These are phyloP conservation scores for Enteromius treurensis DNA, from an alignment of 2,797 vertebrate genomes.

Conservation along the genomic window DNA sequence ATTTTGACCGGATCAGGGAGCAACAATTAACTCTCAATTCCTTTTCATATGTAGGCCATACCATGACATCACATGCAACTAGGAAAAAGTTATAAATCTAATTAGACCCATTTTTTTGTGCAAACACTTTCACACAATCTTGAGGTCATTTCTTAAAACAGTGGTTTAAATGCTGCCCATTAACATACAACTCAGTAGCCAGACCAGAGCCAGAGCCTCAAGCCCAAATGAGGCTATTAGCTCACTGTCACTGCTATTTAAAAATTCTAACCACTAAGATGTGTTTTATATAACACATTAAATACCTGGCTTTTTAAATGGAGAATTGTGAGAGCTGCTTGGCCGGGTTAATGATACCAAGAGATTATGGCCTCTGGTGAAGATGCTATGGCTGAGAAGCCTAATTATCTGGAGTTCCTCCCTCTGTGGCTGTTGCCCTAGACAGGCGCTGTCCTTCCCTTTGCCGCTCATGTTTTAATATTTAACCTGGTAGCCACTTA, in stretches of 20 bases:
- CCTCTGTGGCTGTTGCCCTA: not conserved
- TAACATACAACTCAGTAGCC: too few relatives aligned
- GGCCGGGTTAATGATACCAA: constrained; percentile 55
- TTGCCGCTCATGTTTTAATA: constrained; percentile 55
- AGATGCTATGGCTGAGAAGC: constrained; percentile 31
- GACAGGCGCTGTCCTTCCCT: constrained; percentile 22
- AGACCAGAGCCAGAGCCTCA: not conserved
- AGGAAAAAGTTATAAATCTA: not conserved
- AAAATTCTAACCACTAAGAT: not conserved
- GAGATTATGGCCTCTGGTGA: constrained; percentile 54
- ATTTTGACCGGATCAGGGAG: not conserved
- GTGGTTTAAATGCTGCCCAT: not conserved
- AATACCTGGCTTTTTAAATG: not conserved
- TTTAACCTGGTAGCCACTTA: constrained; percentile 62
- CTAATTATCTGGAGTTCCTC: constrained; percentile 54
- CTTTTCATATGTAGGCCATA: not conserved
- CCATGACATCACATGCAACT: not conserved
- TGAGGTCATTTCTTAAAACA: not conserved
- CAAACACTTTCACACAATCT: not conserved
- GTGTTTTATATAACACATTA: not conserved
- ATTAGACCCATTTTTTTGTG: not conserved
- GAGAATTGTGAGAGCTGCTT: constrained; percentile 27
- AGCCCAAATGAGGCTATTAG: not conserved
- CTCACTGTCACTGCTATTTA: not conserved
- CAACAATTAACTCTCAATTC: not conserved